A percentile compares a stretch with the other conserved stretches of the same genome.
These are phyloP conservation scores for Parazoanthus swiftii DNA, from an alignment of 92 coral and sea anemone genomes.

Conservation along the genomic window DNA sequence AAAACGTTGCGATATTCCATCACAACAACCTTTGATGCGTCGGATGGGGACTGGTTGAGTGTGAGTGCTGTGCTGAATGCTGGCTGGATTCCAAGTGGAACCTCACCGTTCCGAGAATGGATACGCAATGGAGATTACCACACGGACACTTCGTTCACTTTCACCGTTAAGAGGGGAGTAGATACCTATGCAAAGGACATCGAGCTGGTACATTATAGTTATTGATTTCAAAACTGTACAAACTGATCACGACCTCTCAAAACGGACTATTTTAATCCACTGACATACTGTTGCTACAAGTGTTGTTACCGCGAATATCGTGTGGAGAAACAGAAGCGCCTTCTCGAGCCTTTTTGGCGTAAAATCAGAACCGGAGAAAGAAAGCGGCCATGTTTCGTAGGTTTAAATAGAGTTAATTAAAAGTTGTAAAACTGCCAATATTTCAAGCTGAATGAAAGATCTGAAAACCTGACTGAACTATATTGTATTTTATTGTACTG, in stretches of 20 bases:
- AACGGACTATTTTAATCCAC: neutral
- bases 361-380: neutral
- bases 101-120: slow-evolving; percentile 25
- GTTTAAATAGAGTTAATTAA: too few relatives aligned
- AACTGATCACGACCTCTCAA: neutral
- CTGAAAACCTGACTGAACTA: too few relatives aligned
- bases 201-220: neutral
- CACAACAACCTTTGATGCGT: neutral
- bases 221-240: neutral
- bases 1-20: neutral
- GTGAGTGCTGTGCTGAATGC: slow-evolving; percentile 47
- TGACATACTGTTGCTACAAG: neutral
- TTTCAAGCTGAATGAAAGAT: too few relatives aligned
- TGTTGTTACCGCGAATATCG: too few relatives aligned
- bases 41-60: neutral
- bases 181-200: neutral
- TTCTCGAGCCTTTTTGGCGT: neutral
- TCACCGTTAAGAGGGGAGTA: neutral
- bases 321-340: too few relatives aligned
- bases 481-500: too few relatives aligned
- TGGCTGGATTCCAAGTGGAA: slow-evolving; percentile 44
- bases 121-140: slow-evolving; percentile 43
- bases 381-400: neutral
- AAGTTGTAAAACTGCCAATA: neutral
- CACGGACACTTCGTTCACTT: neutral